Conservation (phyloP, 2,113 vertebrate genomes). For the Balaeniceps rex region DNA sequence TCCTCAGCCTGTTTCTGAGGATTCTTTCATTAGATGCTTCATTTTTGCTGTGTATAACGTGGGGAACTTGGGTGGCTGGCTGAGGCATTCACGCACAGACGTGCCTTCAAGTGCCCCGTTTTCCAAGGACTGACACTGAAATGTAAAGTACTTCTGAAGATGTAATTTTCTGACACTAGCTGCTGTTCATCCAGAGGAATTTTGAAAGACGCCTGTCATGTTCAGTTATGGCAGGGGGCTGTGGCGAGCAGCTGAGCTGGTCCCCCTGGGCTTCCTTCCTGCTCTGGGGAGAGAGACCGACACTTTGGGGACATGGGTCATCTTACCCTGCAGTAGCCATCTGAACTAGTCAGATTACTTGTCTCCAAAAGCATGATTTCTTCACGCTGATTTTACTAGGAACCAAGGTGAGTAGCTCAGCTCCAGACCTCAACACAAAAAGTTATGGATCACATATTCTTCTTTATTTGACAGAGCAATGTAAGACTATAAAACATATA, state of each 20-base stretch:
- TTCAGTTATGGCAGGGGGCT: not conserved
- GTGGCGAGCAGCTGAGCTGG: not conserved
- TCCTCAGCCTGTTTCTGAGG: not conserved
- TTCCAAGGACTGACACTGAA: not conserved
- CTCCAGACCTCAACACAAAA: not conserved
- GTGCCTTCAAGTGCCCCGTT: not conserved
- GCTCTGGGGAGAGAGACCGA: not conserved
- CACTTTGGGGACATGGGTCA: not conserved
- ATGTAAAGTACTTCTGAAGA: not conserved
- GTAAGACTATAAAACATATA: not conserved
- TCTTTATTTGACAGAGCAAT: not conserved
- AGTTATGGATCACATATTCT: not conserved
- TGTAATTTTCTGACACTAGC: not conserved
- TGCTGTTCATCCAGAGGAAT: not conserved
- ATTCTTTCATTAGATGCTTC: not conserved
- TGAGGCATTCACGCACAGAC: not conserved
- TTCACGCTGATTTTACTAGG: not conserved
- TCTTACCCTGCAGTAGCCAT: not conserved
- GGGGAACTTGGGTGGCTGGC: not conserved
- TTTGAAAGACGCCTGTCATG: not conserved
- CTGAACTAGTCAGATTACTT: not conserved
- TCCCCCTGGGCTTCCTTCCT: not conserved
- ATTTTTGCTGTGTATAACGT: not conserved
- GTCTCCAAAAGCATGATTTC: not conserved
- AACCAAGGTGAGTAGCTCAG: not conserved